A percentile compares a stretch with the other conserved stretches of the same genome.
These are phyloP conservation scores for Caenorhabditis latens DNA, from an alignment of 1,140 invertebrate genomes.

Conservation along the genomic window DNA sequence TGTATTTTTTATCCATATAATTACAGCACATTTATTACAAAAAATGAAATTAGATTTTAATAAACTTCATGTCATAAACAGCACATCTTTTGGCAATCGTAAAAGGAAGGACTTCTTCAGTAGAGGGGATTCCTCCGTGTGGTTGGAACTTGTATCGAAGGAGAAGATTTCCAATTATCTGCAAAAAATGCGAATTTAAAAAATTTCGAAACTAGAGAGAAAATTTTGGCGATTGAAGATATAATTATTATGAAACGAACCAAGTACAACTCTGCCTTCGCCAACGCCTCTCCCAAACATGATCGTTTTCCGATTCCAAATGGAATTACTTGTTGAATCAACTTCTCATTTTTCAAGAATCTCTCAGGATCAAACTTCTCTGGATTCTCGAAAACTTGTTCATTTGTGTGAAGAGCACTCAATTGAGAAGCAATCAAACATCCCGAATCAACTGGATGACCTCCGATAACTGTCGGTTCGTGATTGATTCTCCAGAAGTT, in stretches of 20 bases:
- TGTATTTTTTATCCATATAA: background rate
- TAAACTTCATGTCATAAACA: conserved; percentile 10
- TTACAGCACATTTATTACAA: background rate
- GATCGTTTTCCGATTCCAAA: conserved; percentile 64
- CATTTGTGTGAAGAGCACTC: conserved; percentile 1
- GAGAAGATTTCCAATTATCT: conserved; percentile 5
- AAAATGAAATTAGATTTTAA: conserved; percentile 1
- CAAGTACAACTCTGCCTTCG: conserved; percentile 1
- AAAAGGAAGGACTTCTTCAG: conserved; percentile 1
- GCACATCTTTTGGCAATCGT: conserved; percentile 2
- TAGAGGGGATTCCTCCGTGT: background rate
- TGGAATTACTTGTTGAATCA: conserved; percentile 64
- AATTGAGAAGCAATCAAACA: background rate
- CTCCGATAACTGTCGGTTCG: background rate
- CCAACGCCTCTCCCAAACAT: conserved; percentile 58
- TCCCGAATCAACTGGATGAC: conserved; percentile 15
- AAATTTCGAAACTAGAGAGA: background rate
- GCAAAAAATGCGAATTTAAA: background rate
- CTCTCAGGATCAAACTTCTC: background rate
- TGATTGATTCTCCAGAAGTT: conserved; percentile 55
- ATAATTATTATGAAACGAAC: background rate
- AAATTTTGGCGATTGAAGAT: background rate
- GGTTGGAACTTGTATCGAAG: background rate
- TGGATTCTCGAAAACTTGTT: conserved; percentile 4
- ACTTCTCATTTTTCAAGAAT: conserved; percentile 37